A percentile compares a stretch with the other conserved stretches of the same genome.
Evolutionary conservation across 2,797 vertebrate genomes (phyloP).

Genomic region (Etheostoma perlongum): DNA sequence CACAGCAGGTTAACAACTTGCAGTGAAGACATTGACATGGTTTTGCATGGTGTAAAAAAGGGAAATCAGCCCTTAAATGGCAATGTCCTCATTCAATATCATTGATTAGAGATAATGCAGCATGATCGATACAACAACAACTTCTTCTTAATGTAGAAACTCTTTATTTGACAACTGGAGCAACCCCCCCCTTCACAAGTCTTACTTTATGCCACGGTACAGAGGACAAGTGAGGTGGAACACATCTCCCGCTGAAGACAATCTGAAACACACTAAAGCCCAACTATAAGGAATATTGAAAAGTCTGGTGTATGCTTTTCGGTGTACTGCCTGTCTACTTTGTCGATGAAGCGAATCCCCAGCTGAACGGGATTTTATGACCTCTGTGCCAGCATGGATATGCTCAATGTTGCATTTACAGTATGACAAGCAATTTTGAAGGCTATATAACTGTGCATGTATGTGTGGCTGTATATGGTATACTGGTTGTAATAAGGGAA

Average conservation of each 20-base stretch:
- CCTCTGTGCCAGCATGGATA: conserved; percentile 52
- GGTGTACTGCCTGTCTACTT: conserved; percentile 22
- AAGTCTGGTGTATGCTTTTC: conserved; percentile 36
- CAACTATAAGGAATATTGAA: conserved; percentile 39
- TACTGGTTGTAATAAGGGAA: conserved; percentile 33
- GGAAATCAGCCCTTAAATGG: conserved; percentile 40
- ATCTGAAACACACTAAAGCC: conserved; percentile 39
- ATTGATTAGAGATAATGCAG: conserved; percentile 44
- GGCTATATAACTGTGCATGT: conserved; percentile 31
- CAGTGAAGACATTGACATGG: conserved; percentile 8
- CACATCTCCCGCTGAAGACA: conserved; percentile 41
- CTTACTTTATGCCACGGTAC: conserved; percentile 30
- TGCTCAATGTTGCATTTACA: conserved; percentile 2
- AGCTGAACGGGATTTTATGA: conserved; percentile 70
- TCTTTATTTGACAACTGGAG: conserved; percentile 35
- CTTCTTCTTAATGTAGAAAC: conserved; percentile 21
- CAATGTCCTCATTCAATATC: conserved; percentile 44
- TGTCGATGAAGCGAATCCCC: conserved; percentile 50
- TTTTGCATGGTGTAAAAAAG: conserved; percentile 21
- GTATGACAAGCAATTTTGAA: conserved; percentile 53
- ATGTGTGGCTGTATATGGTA: conserved; percentile 12
- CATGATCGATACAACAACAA: conserved; percentile 51
- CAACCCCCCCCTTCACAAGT: conserved; percentile 19
- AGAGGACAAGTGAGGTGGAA: conserved; percentile 56
- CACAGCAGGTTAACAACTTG: background rate